A percentile compares a stretch with the other conserved stretches of the same genome.
These are phyloP conservation scores for Halictus ligatus DNA, from an alignment of 2,888 invertebrate genomes.

Conservation along the genomic window DNA sequence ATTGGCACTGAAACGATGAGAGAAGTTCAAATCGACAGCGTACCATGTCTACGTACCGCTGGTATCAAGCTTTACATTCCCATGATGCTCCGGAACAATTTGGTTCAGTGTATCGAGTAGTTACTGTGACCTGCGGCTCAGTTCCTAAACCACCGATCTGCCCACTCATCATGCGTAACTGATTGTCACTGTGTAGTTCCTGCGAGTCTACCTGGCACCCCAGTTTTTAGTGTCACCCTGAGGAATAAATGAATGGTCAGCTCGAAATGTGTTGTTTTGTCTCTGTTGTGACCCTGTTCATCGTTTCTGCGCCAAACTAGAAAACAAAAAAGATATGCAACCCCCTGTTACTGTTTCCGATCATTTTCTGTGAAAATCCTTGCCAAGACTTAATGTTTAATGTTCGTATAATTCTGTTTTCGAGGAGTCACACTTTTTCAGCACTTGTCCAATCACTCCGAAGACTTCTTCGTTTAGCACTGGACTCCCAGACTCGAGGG, in stretches of 20 bases:
- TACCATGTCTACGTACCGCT: background rate
- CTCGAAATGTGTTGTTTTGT: background rate
- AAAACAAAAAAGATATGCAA: background rate
- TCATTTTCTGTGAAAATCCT: background rate
- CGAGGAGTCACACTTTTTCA: background rate
- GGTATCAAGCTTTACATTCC: background rate
- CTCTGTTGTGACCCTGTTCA: background rate
- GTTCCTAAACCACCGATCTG: background rate
- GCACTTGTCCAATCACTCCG: background rate
- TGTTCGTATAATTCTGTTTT: background rate
- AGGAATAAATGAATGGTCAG: background rate
- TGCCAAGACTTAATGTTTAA: background rate
- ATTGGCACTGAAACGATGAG: background rate
- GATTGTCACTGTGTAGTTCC: conserved; percentile 46
- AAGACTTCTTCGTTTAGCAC: background rate
- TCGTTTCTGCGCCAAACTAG: background rate
- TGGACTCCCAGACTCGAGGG: background rate
- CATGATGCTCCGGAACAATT: background rate
- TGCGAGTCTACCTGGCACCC: background rate
- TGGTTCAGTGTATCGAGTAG: background rate
- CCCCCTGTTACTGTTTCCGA: background rate
- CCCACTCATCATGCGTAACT: conserved; percentile 13
- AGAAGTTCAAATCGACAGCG: background rate
- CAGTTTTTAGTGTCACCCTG: background rate
- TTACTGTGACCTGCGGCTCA: background rate